Percentiles rank a stretch among this genome's conserved stretches.
Conservation (phyloP, 2,888 invertebrate genomes). For the Ariolimax columbianus region DNA sequence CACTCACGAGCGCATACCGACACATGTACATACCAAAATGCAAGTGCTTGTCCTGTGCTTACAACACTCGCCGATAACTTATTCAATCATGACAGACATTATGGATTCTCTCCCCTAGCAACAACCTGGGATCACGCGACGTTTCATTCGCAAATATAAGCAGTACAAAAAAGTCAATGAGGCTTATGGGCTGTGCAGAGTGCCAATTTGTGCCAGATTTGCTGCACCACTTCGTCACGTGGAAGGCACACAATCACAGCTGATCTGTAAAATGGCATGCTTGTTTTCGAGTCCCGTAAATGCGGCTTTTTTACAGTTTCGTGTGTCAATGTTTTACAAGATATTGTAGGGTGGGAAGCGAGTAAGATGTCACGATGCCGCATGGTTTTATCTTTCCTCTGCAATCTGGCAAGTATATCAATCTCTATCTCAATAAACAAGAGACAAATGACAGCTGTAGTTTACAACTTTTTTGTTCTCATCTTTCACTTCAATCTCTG, state of each 20-base stretch:
- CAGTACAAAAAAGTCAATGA: neutral
- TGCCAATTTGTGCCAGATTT: neutral
- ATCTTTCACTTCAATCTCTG: no score
- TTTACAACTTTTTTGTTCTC: no score
- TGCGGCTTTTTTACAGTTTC: neutral
- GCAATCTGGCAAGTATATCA: no score
- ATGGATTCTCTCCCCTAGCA: constrained; percentile 4
- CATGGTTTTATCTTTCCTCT: no score
- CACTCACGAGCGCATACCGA: constrained; percentile 22
- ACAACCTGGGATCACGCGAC: neutral
- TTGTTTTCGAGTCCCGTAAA: neutral
- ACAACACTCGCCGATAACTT: neutral
- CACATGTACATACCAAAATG: constrained; percentile 9
- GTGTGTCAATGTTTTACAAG: no score
- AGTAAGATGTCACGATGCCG: no score
- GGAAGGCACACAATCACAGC: neutral
- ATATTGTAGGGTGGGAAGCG: no score
- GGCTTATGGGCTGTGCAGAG: neutral
- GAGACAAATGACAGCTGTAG: no score
- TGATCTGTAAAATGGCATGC: neutral
- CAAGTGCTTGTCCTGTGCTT: neutral
- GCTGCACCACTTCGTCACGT: neutral
- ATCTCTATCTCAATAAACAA: no score
- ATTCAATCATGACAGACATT: neutral
- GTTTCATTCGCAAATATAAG: neutral